These are phyloP conservation scores for Salvator merianae DNA, from an alignment of 2,113 vertebrate genomes.

Conservation along the genomic window DNA sequence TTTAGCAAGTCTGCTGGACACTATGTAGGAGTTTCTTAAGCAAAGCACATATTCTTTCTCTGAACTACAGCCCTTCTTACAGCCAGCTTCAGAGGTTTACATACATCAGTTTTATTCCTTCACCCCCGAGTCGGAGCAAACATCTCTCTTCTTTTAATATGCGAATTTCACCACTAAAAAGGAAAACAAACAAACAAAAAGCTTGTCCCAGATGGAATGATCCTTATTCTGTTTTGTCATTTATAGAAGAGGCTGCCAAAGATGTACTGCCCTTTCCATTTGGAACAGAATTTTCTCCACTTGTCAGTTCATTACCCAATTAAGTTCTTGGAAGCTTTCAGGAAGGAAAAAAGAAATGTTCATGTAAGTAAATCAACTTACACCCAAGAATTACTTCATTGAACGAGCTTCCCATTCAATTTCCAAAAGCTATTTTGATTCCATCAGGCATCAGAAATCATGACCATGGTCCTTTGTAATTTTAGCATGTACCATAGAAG, in stretches of 20 bases:
- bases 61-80: neutral
- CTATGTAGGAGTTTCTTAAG: neutral
- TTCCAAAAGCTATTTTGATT: constrained; percentile 56
- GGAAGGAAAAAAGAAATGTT: neutral
- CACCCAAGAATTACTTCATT: constrained; percentile 19
- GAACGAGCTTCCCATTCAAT: constrained; percentile 36
- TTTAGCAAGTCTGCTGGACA: too few species aligned
- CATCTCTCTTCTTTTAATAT: neutral
- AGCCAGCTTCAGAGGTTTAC: neutral
- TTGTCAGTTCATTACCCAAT: neutral
- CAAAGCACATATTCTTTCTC: neutral
- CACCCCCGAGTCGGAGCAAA: neutral
- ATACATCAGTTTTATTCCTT: neutral
- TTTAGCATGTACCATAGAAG: constrained; percentile 52
- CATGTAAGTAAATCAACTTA: constrained; percentile 29
- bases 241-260: neutral
- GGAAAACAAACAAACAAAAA: neutral
- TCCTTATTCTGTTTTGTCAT: neutral
- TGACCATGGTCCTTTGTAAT: constrained; percentile 51
- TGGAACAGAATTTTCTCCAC: neutral
- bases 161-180: neutral
- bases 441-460: constrained; percentile 58
- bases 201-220: neutral
- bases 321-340: neutral
- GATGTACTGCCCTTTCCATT: neutral